A percentile compares a stretch with the other conserved stretches of the same genome.
Evolutionary conservation across 2,888 invertebrate genomes (phyloP).

Genomic region (Dolichopus griseipennis): DNA sequence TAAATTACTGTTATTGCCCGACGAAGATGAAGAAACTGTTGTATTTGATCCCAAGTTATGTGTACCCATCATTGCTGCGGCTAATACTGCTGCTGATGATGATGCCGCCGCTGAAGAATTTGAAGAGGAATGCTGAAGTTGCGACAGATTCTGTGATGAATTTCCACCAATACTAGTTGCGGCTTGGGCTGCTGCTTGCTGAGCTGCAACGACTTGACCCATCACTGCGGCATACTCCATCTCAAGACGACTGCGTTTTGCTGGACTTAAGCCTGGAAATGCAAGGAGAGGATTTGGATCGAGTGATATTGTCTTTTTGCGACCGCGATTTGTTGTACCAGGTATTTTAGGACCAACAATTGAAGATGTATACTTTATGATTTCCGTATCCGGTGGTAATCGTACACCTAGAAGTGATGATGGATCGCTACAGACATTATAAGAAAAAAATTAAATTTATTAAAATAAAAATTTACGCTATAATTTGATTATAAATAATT

Average conservation of each 20-base stretch:
- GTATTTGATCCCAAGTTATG: constrained; percentile 14
- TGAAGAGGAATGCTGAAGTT: constrained; percentile 16
- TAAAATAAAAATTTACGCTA: no score
- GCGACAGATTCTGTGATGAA: background rate
- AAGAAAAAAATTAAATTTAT: constrained; percentile 6
- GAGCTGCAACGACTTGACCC: constrained; percentile 38
- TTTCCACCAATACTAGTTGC: background rate
- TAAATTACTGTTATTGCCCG: constrained; percentile 7
- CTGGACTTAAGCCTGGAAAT: constrained; percentile 44
- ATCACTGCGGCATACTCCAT: constrained; percentile 44
- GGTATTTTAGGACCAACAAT: constrained; percentile 78
- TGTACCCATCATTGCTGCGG: constrained; percentile 15
- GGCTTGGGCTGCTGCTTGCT: constrained; percentile 30
- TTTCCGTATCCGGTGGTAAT: constrained; percentile 80
- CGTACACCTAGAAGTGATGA: constrained; percentile 75
- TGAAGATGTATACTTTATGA: constrained; percentile 82
- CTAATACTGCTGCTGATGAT: constrained; percentile 14
- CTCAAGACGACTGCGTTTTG: constrained; percentile 43
- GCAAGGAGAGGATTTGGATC: constrained; percentile 57
- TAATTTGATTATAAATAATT: no score
- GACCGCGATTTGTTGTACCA: constrained; percentile 72
- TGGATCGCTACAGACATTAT: constrained; percentile 55
- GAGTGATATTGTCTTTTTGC: constrained; percentile 80
- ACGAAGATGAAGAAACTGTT: constrained; percentile 18
- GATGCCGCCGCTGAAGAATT: constrained; percentile 19